Percentiles rank a stretch among this genome's conserved stretches.
Conservation (phyloP, 2,888 invertebrate species). For the Aproaerema taeniolella region DNA sequence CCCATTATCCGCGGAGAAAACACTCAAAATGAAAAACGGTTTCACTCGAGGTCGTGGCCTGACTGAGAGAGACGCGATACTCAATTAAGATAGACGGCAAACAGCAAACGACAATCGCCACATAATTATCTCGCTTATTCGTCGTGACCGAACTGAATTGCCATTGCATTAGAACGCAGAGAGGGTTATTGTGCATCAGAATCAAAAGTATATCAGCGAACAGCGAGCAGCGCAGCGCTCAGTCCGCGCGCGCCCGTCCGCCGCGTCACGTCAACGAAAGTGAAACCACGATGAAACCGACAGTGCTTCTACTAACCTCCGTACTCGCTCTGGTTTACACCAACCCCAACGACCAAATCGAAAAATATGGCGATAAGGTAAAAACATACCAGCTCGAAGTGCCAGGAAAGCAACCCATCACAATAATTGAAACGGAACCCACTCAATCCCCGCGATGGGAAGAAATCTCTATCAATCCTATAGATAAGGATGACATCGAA, state of each 20-base stretch:
- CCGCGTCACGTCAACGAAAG: conserved; percentile 60
- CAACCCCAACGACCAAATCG: conserved; percentile 47
- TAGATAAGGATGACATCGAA: conserved; percentile 44
- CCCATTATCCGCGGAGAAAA: conserved; percentile 58
- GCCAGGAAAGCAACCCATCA: conserved; percentile 75
- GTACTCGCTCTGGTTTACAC: conserved; percentile 42
- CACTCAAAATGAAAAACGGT: conserved; percentile 64
- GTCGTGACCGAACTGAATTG: conserved; percentile 69
- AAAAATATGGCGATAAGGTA: conserved; percentile 54
- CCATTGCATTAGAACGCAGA: conserved; percentile 68
- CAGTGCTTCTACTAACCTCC: conserved; percentile 51
- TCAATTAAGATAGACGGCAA: conserved; percentile 69
- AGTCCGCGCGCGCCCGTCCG: conserved; percentile 56
- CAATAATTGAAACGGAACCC: conserved; percentile 72
- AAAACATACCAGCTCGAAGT: conserved; percentile 75
- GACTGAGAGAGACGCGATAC: conserved; percentile 62
- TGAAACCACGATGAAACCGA: conserved; percentile 66
- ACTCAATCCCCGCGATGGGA: conserved; percentile 36
- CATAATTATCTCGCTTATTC: conserved; percentile 70
- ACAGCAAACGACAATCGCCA: conserved; percentile 62
- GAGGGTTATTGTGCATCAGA: conserved; percentile 66
- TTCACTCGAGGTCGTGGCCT: conserved; percentile 69
- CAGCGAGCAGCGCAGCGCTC: conserved; percentile 47
- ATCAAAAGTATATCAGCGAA: conserved; percentile 71
- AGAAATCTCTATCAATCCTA: conserved; percentile 30